These are phyloP conservation scores for Diarsia rubi DNA, from an alignment of 2,888 invertebrate species.

Conservation along the genomic window DNA sequence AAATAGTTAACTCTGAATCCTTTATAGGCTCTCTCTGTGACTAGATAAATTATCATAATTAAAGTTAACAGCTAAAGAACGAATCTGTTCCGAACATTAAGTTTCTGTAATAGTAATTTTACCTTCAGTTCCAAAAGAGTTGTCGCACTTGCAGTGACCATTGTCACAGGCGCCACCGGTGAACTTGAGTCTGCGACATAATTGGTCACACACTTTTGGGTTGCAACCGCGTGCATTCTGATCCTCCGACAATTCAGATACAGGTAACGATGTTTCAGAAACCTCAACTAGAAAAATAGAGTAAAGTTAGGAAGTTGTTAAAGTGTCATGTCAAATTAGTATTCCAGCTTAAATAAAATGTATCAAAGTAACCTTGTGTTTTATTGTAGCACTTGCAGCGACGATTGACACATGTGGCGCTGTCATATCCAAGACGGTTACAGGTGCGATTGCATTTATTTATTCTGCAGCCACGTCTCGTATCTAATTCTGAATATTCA, in stretches of 20 bases:
- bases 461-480: neutral
- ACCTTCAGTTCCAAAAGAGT: slow-evolving; percentile 34
- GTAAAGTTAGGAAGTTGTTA: neutral
- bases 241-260: slow-evolving; percentile 5
- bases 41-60: too few species aligned
- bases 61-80: too few species aligned
- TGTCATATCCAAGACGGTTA: slow-evolving; percentile 13
- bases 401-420: slow-evolving; percentile 6
- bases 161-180: slow-evolving; percentile 35
- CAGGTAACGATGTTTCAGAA: neutral
- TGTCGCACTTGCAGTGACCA: slow-evolving; percentile 35
- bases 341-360: neutral
- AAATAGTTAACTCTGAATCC: too few species aligned
- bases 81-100: too few species aligned
- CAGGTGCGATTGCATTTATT: neutral
- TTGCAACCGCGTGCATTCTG: slow-evolving; percentile 2
- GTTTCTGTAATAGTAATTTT: neutral
- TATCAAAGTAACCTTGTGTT: slow-evolving; percentile 1
- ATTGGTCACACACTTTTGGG: slow-evolving; percentile 4
- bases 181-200: slow-evolving; percentile 29
- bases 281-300: neutral
- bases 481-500: neutral
- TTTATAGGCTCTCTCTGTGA: too few species aligned
- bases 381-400: slow-evolving; percentile 26
- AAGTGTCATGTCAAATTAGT: neutral